Percentiles rank a stretch among this genome's conserved stretches.
Conservation (phyloP, 2,113 vertebrate genomes). For the Pristiophorus japonicus region DNA sequence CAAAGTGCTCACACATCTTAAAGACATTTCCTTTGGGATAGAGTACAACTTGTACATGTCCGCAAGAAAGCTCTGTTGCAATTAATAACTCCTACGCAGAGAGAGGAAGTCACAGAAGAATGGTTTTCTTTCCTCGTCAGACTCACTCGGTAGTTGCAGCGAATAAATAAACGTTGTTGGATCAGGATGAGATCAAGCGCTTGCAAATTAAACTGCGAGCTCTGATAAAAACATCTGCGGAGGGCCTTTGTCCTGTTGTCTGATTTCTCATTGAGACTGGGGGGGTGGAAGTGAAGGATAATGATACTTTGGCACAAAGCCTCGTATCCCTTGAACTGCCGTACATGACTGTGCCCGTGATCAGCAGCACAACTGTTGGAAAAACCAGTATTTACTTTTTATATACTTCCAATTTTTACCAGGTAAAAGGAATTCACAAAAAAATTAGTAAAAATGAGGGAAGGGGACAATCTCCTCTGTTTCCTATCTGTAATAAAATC, state of each 20-base stretch:
- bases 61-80: not conserved
- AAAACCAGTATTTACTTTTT: not conserved
- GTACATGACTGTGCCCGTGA: not conserved
- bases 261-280: not conserved
- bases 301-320: not conserved
- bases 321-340: not conserved
- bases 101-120: not conserved
- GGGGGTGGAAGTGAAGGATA: not conserved
- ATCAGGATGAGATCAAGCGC: not conserved
- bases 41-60: not conserved
- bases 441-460: not conserved
- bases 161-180: not conserved
- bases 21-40: conserved; percentile 19
- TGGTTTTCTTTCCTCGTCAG: not conserved
- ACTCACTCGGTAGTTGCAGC: not conserved
- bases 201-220: not conserved
- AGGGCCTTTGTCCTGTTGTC: not conserved
- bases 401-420: not conserved
- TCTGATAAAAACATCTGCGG: not conserved
- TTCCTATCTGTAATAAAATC: not conserved
- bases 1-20: not conserved
- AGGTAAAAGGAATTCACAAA: not conserved
- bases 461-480: not conserved
- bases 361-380: not conserved
- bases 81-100: not conserved